Percentiles rank a stretch among this genome's conserved stretches.
Conservation (phyloP, 2,113 vertebrate species). For the Tonatia bakeri region DNA sequence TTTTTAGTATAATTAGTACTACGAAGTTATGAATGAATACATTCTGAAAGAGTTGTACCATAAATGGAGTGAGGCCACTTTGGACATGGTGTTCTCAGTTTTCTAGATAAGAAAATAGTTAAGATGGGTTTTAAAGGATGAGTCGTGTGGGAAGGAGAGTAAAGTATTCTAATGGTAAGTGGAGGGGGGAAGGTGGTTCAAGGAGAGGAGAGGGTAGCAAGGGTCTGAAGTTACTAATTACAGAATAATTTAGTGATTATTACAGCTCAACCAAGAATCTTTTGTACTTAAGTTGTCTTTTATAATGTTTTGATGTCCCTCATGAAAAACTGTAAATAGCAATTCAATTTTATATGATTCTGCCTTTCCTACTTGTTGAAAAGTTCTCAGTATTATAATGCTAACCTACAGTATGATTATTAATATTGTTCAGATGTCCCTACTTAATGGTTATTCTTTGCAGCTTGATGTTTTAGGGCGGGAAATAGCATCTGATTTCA, state of each 20-base stretch:
- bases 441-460: neutral
- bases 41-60: neutral
- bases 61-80: neutral
- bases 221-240: neutral
- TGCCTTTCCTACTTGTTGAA: neutral
- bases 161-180: neutral
- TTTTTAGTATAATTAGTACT: too few relatives aligned
- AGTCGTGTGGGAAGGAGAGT: neutral
- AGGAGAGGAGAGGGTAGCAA: neutral
- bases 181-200: too few relatives aligned
- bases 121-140: neutral
- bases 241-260: neutral
- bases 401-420: neutral
- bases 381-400: neutral
- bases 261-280: neutral
- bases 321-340: neutral
- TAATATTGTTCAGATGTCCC: neutral
- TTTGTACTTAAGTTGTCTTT: neutral
- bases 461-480: neutral
- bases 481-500: neutral
- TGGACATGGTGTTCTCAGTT: neutral
- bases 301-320: neutral
- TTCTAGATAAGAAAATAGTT: neutral
- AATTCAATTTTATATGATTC: neutral
- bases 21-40: neutral